Evolutionary conservation across 2,113 vertebrate species (phyloP), one percentile per base, ranked within the genome.

Genomic region (Pavo muticus): DNA sequence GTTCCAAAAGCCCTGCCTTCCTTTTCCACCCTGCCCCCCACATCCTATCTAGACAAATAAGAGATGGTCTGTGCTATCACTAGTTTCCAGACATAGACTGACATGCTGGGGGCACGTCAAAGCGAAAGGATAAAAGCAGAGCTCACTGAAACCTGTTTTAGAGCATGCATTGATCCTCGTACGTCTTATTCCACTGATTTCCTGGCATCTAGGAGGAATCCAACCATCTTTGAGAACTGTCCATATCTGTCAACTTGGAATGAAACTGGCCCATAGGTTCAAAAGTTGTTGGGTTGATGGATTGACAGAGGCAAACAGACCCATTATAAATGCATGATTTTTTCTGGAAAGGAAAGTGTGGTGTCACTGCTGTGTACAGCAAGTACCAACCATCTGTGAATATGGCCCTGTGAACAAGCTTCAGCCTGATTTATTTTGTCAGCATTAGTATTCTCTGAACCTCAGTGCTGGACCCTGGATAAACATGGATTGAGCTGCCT

Each of bases 31-130:
- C 35, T 39, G 45, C 16, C 59, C 7, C 59, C 37, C 64, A 16
- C 0, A 0, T 3, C 19, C 60, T 3, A 1, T 1, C 20, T 35
- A 45, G 48, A 8, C 3, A 11, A 68, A 40, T 24, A 37, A 64
- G 25, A 13, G 37, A 54, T 2, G 59, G 16, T 1, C 23, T 0
- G 0, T 7, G 12, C 29, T 17, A 40, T 11, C 2, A 0, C n/a
- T 15, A 6, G 29, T 16, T 60, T n/a, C 59, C n/a, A 18, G 27
- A 27, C 29, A 40, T 25, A 35, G 8, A 3, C 3, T 1, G 30
- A 35, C 23, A 2, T 23, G 47, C 30, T 47, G 32, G 20, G 17
- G 48, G 27, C 63, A 70, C 15, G 25, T 35, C 78, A 35, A 42
- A 59, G 30, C 4, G 7, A 42, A 71, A 35, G 47, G 21, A 63